These are phyloP conservation scores for Capra hircus DNA, from an alignment of 2,113 vertebrate genomes.

Conservation along the genomic window DNA sequence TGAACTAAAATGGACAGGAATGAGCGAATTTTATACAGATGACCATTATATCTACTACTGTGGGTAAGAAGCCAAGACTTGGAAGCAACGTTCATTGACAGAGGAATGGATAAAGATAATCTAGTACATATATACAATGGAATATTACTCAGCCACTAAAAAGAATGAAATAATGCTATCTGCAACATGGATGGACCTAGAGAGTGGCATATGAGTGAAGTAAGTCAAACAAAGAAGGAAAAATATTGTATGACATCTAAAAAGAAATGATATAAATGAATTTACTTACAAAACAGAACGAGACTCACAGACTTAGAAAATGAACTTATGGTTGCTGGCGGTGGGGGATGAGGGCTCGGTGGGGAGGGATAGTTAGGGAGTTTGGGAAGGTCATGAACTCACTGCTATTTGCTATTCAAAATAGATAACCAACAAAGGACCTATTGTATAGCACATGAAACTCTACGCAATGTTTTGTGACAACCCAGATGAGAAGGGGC, in stretches of 20 bases:
- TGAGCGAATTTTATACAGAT: background rate
- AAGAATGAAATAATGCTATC: background rate
- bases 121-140: background rate
- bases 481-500: background rate
- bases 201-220: background rate
- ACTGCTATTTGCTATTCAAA: background rate
- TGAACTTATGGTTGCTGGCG: background rate
- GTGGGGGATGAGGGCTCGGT: fast-evolving
- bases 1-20: background rate
- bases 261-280: background rate
- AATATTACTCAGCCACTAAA: background rate
- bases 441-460: background rate
- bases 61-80: background rate
- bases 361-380: background rate
- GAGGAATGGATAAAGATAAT: background rate
- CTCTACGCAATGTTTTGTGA: background rate
- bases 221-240: background rate
- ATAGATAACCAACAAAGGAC: background rate
- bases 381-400: background rate
- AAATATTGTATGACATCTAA: background rate
- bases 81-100: background rate
- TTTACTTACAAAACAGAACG: background rate
- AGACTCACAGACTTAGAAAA: background rate
- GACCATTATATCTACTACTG: background rate
- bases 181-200: background rate